Base-by-base conservation (phyloP, 2,113 vertebrate species). In the Trochalopteron elliotii region DNA sequence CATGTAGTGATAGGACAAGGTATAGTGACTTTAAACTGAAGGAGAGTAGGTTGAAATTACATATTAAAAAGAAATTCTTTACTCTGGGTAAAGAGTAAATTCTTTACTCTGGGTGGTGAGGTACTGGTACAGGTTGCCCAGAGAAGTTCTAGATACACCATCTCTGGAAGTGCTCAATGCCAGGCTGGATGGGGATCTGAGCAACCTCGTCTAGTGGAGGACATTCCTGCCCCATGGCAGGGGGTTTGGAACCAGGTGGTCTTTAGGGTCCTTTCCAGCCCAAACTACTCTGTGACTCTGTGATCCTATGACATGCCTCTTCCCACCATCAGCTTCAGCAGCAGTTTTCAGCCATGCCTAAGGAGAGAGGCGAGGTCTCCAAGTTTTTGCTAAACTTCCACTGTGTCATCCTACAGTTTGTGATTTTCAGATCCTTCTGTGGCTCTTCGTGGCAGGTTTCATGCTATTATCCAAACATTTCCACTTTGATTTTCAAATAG, bases 391-490 rank as follows among this genome's bases (percentile, higher is more conserved):
- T 39, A 21, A 37, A 24, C 18, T 89, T 76, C 31, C 5, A 60
- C 37, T 0, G 0, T 40, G 42, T 68, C 44, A 14, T 74, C 37
- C 23, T 11, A 15, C 0, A 39, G 27, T 40, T 64, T 69, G 30
- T 69, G 64, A 57, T 81, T 72, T 81, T 81, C 63, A 47, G 25
- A 33, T 50, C 35, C 24, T 71, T 76, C 53, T 14, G 3, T 49
- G 45, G 33, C n/a, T 71, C 52, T 55, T 67, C 39, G 33, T 6
- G 4, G 7, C 15, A 57, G 12, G n/a, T 33, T 74, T 82, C 56
- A 27, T 31, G 13, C 13, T 44, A 12, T 79, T 56, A 42, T 15
- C 55, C 17, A 55, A 61, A 60, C 4, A 63, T 65, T 86, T 39
- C 19, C 18, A 25, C 33, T 85, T 64, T 3, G 1, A 7, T 68